Percentiles rank a stretch among this genome's conserved stretches.
Conservation (phyloP, 2,113 vertebrate genomes). For the Rhinichthys klamathensis region DNA sequence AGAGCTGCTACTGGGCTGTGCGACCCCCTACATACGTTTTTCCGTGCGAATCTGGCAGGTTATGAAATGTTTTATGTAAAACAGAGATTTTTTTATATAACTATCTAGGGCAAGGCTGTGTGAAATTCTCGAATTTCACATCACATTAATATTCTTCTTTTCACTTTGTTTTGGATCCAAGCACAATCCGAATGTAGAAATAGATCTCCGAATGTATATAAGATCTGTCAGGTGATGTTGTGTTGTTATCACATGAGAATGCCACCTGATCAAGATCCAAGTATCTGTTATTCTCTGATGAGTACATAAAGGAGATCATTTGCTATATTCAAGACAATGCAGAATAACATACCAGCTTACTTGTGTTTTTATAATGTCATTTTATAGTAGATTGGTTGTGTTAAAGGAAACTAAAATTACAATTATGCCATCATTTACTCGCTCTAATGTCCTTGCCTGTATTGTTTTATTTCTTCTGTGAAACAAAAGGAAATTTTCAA, state of each 20-base stretch:
- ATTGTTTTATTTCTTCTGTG: not conserved
- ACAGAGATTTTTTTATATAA: not conserved
- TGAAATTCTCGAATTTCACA: slow-evolving; percentile 26
- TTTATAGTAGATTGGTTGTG: not conserved
- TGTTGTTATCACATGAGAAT: not conserved
- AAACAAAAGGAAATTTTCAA: not conserved
- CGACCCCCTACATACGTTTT: slow-evolving; percentile 12
- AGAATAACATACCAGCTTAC: not conserved
- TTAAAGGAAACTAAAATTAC: not conserved
- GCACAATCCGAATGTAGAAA: not conserved
- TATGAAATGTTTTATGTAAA: slow-evolving; percentile 72
- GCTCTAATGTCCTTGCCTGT: not conserved
- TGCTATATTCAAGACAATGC: not conserved
- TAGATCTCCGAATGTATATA: not conserved
- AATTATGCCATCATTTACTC: not conserved
- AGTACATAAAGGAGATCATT: not conserved
- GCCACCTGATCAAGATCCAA: slow-evolving; percentile 16
- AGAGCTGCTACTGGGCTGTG: slow-evolving; percentile 18
- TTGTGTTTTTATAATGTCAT: not conserved
- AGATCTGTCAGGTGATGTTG: not conserved
- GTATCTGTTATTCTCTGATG: not conserved
- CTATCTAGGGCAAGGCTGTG: slow-evolving; percentile 48
- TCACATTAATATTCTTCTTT: slow-evolving; percentile 4
- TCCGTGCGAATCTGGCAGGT: slow-evolving; percentile 65
- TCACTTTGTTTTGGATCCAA: not conserved